These are phyloP conservation scores for Encarsia formosa DNA, from an alignment of 2,888 invertebrate species.

Conservation along the genomic window DNA sequence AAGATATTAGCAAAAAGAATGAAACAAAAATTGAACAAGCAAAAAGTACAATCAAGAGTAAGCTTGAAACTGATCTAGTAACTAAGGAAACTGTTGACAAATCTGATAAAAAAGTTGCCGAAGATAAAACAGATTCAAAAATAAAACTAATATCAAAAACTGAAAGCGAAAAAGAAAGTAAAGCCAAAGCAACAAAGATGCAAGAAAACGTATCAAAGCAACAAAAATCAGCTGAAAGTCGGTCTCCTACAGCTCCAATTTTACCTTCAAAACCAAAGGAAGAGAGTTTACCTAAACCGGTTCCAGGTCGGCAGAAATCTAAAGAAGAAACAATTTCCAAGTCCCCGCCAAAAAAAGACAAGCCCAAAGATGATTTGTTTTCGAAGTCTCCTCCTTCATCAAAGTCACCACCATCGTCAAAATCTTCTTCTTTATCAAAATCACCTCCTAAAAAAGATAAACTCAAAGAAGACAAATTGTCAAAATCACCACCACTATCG, in stretches of 20 bases:
- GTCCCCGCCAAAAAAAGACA: slow-evolving; percentile 23
- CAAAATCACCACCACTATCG: slow-evolving; percentile 18
- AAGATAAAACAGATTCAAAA: slow-evolving; percentile 12
- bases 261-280: slow-evolving; percentile 24
- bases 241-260: neutral
- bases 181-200: slow-evolving; percentile 40
- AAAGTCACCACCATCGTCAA: too few species aligned
- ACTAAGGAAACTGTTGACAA: slow-evolving; percentile 5
- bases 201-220: slow-evolving; percentile 24
- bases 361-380: slow-evolving; percentile 10
- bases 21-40: slow-evolving; percentile 3
- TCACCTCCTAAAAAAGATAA: slow-evolving; percentile 24
- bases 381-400: slow-evolving; percentile 21
- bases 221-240: slow-evolving; percentile 12
- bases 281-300: slow-evolving; percentile 17
- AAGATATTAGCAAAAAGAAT: slow-evolving; percentile 4
- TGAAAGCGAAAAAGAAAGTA: slow-evolving; percentile 39
- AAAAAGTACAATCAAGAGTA: slow-evolving; percentile 3
- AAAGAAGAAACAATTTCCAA: slow-evolving; percentile 19
- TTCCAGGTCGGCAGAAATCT: slow-evolving; percentile 6
- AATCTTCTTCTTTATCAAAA: too few species aligned
- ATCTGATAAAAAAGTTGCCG: neutral
- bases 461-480: slow-evolving; percentile 11
- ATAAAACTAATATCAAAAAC: slow-evolving; percentile 15
- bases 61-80: slow-evolving; percentile 7